phyloP scores from a whole-genome alignment of 92 coral and sea anemone genomes.

The Hydrozoanthus gracilis region DNA sequence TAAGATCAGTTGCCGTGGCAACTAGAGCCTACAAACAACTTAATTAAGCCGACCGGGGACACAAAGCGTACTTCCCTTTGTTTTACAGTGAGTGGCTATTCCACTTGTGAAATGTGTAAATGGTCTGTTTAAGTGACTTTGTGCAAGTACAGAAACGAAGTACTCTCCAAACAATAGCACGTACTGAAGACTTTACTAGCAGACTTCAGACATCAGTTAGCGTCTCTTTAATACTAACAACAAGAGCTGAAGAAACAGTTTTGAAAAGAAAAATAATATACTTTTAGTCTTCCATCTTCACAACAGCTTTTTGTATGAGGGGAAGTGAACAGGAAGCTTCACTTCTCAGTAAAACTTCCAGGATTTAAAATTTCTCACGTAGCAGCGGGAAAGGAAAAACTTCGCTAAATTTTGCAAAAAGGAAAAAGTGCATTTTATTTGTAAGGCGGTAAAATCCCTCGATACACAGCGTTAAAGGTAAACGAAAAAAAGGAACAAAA shows the following conservation, averaged over 20 bases:
- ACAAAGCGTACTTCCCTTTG: neutral
- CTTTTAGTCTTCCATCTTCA: neutral
- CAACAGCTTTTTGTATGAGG: neutral
- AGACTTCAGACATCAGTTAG: neutral
- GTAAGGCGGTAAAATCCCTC: no score
- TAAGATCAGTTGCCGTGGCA: neutral
- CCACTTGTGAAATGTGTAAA: neutral
- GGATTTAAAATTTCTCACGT: neutral
- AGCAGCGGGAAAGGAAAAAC: neutral
- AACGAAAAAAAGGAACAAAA: no score
- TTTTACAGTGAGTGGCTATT: neutral
- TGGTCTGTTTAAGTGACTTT: neutral
- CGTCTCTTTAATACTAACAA: neutral
- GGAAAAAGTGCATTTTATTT: neutral
- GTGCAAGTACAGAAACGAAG: neutral
- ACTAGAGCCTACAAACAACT: neutral
- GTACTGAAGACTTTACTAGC: neutral
- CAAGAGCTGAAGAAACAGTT: neutral
- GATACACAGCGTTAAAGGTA: no score
- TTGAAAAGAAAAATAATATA: neutral
- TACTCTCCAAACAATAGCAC: conserved; percentile 4
- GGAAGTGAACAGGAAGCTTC: neutral
- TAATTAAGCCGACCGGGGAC: neutral
- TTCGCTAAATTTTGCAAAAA: neutral
- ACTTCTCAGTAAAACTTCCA: neutral